phyloP scores from a whole-genome alignment of 2,113 vertebrate genomes.

The Tragulus kanchil region DNA sequence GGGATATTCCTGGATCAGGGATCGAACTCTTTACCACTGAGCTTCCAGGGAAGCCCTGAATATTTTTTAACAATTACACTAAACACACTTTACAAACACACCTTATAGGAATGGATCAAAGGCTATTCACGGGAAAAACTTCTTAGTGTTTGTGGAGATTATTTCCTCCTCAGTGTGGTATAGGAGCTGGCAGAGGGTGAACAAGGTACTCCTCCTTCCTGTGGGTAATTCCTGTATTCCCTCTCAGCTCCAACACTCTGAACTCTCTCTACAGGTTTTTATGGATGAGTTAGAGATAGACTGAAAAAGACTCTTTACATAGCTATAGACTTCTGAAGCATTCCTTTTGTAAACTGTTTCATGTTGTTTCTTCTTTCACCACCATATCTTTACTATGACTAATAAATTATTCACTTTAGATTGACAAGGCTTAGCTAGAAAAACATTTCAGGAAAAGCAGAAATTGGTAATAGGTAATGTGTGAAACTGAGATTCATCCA shows the following conservation, averaged over 20 bases:
- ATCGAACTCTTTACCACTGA: too few species aligned
- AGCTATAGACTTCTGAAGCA: constrained; percentile 32
- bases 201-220: not conserved
- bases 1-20: too few species aligned
- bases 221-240: not conserved
- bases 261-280: not conserved
- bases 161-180: not conserved
- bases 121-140: not conserved
- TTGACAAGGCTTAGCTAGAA: too few species aligned
- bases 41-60: too few species aligned
- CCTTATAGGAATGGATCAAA: not conserved
- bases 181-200: not conserved
- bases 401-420: not conserved
- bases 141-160: not conserved
- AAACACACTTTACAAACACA: not conserved
- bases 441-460: not conserved
- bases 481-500: constrained; percentile 6
- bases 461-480: not conserved
- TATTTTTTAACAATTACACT: not conserved
- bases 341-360: not conserved
- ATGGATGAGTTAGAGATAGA: not conserved
- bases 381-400: not conserved
- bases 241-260: not conserved
- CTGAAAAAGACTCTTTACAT: not conserved
- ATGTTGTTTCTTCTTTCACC: not conserved